phyloP scores from a whole-genome alignment of 2,888 invertebrate species.

The Ormia ochracea region DNA sequence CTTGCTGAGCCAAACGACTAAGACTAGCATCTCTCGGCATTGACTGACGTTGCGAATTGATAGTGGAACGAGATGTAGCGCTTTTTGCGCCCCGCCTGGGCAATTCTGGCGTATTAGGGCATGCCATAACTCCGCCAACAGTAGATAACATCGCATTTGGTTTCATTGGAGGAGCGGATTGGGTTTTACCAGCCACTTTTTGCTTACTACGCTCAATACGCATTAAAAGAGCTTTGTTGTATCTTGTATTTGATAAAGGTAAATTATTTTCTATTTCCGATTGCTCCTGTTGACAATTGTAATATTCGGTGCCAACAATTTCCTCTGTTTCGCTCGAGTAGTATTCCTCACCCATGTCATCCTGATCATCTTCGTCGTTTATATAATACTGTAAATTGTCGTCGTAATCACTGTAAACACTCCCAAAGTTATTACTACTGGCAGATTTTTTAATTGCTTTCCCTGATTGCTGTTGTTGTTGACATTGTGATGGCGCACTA shows the following conservation, averaged over 20 bases:
- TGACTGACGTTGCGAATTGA: conserved; percentile 71
- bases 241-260: conserved; percentile 79
- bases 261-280: conserved; percentile 65
- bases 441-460: conserved; percentile 75
- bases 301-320: conserved; percentile 66
- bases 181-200: conserved; percentile 68
- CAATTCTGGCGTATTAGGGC: conserved; percentile 80
- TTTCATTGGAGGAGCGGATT: conserved; percentile 51
- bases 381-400: conserved; percentile 76
- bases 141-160: conserved; percentile 45
- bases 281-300: conserved; percentile 36
- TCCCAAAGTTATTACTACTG: conserved; percentile 76
- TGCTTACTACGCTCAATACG: conserved; percentile 78
- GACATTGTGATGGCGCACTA: conserved; percentile 45
- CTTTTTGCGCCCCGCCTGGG: conserved; percentile 75
- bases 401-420: conserved; percentile 75
- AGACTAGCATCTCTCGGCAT: conserved; percentile 77
- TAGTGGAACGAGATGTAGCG: conserved; percentile 60
- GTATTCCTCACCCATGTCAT: conserved; percentile 72
- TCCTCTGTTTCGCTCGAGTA: conserved; percentile 73
- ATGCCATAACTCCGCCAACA: conserved; percentile 74
- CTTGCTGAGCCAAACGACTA: conserved; percentile 74
- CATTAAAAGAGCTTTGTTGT: conserved; percentile 86
- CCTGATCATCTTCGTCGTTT: conserved; percentile 75
- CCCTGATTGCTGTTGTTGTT: conserved; percentile 51